Base-by-base conservation (phyloP, 2,888 invertebrate genomes). In the Dioctria linearis region DNA sequence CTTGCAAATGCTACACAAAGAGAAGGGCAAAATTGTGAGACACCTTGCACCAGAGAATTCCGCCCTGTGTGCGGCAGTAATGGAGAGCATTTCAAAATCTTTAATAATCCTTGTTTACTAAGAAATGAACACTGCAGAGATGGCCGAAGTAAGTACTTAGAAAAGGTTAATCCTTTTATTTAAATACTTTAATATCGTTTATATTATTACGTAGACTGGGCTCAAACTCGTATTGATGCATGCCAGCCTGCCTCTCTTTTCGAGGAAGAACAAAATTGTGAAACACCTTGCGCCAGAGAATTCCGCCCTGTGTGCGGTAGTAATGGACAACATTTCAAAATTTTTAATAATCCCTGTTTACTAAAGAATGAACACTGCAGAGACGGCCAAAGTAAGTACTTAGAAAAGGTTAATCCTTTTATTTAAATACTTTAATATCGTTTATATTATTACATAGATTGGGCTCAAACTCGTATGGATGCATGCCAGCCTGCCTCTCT, bases 11-110 rank as follows among this genome's bases (percentile, higher is more conserved):
- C 25, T 25, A 25, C 25, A 25, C 25, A 25, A 25, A 37, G 25
- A 63, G 54, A 73, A 61, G 8, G 11, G 6, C 13, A 76, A 37
- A 39, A 43, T 49, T 76, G 76, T 42, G 25, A 46, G 13, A 57
- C 40, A 8, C 11, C 57, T 43, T 75, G 73, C 51, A 46, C 79
- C 5, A 42, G 25, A 8, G 59, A 51, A 3, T 80, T 40, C 25
- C n/a, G 9, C 3, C 80, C 80, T 2, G 57, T 80, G 8, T 76
- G 76, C 39, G 76, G 61, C 11, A 37, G 13, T n/a, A 43, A 76
- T 76, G 76, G 76, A 9, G 25, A 43, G 63, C 25, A 8, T 4
- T 76, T 25, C 9, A 43, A 25, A 63, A 51, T 59, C 2, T 76
- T 76, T 11, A 3, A 42, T 8, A 76, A 76, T 49, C 37, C n/a